Base-by-base conservation (phyloP, 2,797 vertebrate genomes). In the Acanthornis magna region DNA sequence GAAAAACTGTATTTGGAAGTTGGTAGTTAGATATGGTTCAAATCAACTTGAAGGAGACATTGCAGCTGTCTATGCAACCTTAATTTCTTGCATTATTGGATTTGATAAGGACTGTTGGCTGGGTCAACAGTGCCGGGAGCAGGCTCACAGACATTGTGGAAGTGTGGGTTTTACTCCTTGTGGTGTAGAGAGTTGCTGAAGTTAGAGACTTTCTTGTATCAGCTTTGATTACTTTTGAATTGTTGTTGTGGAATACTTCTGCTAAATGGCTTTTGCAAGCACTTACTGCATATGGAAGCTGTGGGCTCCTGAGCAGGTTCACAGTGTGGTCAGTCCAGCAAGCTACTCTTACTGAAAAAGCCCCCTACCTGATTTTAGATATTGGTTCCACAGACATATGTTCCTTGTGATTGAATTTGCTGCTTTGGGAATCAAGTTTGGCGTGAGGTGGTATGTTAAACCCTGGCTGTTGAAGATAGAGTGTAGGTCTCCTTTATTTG, bases 211-310 rank as follows among this genome's bases (percentile, higher is more conserved):
- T 90, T 75, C 40, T 55, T 27, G 1, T 51, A 43, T 54, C 22
- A 54, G 14, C 30, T 89, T 86, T 70, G 75, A 55, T 57, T 67
- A 50, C 54, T 90, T 82, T 80, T 80, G 62, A 77, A 38, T 68
- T 76, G 66, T 3, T 2, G 0, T 16, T 51, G 30, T n/a, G 23
- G 45, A 87, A 67, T 61, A 30, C 30, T 63, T 86, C 20, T 3
- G 34, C 22, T 73, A 71, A 84, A 48, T n/a, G 71, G 55, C 30
- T 86, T 90, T 84, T 4, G 3, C 45, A 94, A 53, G 45, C 79
- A 70, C 48, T 78, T 68, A 36, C 42, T 84, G 36, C 7, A 1
- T 21, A 25, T 4, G 32, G 67, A 85, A 67, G n/a, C 22, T 84
- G 29, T 29, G 1, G 5, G 6, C 26, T 88, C 62, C 70, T 70